Evolutionary conservation across 2,113 vertebrate genomes (phyloP), one percentile per base, ranked within the genome.

Genomic region (Gallinago paraguaiae): DNA sequence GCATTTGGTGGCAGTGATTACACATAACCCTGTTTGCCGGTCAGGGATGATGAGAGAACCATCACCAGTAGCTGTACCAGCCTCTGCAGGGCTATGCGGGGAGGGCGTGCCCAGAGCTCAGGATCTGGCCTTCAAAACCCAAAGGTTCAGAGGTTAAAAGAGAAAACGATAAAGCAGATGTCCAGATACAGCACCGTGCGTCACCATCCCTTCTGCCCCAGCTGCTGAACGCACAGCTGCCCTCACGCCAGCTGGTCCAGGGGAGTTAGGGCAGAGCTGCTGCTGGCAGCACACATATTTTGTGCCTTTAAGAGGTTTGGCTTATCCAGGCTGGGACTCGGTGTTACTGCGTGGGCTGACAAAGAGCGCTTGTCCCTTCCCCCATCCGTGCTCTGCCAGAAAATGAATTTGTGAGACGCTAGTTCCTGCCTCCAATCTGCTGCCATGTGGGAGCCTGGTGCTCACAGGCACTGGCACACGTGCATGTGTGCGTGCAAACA

Each of bases 241-340:
- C 83, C 82, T 92, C 2, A 0, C 41, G 30, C 93, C 95, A 97
- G 96, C 95, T 97, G 94, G 50, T 65, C 80, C 86, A 69, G 78
- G 14, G 53, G 51, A 61, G 69, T 72, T 14, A 70, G 39, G 51
- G 86, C 93, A 93, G 94, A 77, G 84, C 77, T 54, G 64, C 93
- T 79, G 82, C 71, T 0, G 10, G 60, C 22, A 7, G 61, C 70
- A 35, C 69, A 50, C 72, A 17, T 33, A 10, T 54, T 79, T 72
- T 87, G 85, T 96, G 94, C 89, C 88, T 97, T 78, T 96, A 87
- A 96, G 93, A 71, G 90, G 53, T 86, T 78, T 78, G 75, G 77
- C 69, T 96, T 88, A 75, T 82, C 56, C 77, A 31, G 41, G 22
- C 85, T 75, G 86, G 86, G 83, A 85, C 85, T 96, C 84, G 3